Evolutionary conservation across 23 tunicate species (phyloP), one percentile per base, ranked within the genome.

Genomic region (Aplidium turbinatum): DNA sequence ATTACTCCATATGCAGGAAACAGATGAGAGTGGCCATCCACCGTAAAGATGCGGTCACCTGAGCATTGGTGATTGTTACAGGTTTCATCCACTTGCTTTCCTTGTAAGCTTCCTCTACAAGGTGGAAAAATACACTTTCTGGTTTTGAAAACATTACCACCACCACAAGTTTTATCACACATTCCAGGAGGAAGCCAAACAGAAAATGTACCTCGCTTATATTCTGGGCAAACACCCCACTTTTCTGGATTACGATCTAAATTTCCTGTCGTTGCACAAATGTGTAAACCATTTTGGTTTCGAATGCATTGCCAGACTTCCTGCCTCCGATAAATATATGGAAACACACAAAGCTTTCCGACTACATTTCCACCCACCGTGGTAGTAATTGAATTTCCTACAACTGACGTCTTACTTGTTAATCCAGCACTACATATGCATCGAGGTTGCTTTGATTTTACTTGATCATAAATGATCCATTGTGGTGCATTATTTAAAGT

Each of bases 141-240:
- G 20, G 20, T 32, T 36, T 47, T 45, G 46, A 54, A 68, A 29
- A 88, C 48, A 29, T 60, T 68, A 18, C 96, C 96, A 4, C 83
- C 83, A 29, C 96, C 96, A 33, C 96, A 88, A 19, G 96, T 68
- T 47, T 70, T 81, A 47, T 70, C 65, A 58, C 96, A 88, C 42
- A 55, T 19, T 19, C 75, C 68, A 23, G 83, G 79, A 22, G 62
- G 28, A 27, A 76, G 34, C 83, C 82, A 76, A 5, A 60, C 68
- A 2, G 96, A 80, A 38, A 66, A 35, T 7, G 79, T 61, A 2
- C 87, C 87, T 33, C 73, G 83, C 1, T 69, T 68, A 24, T 18
- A 19, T 22, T 28, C 24, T 4, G 96, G 87, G 58, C 96, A 88
- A 33, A 82, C 67, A 5, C 96, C 96, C 87, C 87, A 88, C 19